Percentiles rank a stretch among this genome's conserved stretches.
Conservation (phyloP, 1,140 invertebrate species). For the Eueides isabella region DNA sequence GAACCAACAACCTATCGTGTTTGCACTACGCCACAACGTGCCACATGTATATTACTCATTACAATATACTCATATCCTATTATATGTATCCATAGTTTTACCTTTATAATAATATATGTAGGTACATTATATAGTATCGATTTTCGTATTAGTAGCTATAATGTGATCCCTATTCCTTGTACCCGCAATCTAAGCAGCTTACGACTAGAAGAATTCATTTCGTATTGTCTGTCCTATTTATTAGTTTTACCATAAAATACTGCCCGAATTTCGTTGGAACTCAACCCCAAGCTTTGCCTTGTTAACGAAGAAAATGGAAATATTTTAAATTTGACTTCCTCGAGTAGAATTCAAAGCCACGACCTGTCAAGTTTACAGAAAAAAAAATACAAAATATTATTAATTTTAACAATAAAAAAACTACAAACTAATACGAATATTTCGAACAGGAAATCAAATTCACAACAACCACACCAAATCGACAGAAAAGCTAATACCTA, state of each 20-base stretch:
- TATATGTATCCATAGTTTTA: background rate
- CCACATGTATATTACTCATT: too few species aligned
- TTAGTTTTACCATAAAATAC: slow-evolving; percentile 48
- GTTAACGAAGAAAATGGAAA: too few species aligned
- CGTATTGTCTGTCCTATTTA: slow-evolving; percentile 55
- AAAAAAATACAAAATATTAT: too few species aligned
- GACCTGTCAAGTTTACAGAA: too few species aligned
- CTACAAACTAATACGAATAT: background rate
- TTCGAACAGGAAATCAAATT: background rate
- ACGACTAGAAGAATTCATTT: slow-evolving; percentile 67
- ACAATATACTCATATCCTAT: too few species aligned
- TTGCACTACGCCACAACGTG: background rate
- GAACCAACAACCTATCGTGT: too few species aligned
- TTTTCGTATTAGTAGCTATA: background rate
- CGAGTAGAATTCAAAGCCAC: too few species aligned
- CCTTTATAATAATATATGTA: background rate
- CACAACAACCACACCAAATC: background rate
- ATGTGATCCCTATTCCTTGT: slow-evolving; percentile 11
- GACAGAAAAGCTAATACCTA: background rate
- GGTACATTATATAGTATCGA: background rate
- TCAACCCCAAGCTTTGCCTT: too few species aligned
- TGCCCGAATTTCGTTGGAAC: background rate
- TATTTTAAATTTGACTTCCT: too few species aligned
- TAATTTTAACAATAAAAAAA: background rate
- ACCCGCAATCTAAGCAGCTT: slow-evolving; percentile 64